These are phyloP conservation scores for Mus spretus DNA, from an alignment of 2,797 vertebrate genomes.

Conservation along the genomic window DNA sequence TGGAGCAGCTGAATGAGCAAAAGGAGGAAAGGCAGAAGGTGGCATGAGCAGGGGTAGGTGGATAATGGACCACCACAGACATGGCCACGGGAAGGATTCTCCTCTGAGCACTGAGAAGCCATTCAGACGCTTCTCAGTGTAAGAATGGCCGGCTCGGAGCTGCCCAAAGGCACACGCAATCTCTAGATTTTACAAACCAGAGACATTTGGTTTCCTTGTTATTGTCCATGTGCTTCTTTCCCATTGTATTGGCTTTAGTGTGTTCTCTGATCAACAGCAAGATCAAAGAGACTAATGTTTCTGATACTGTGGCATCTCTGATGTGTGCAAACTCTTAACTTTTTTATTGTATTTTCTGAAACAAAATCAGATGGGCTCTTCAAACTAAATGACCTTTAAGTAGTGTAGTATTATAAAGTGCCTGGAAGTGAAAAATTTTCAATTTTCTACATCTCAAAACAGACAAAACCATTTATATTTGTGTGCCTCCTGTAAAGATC, in stretches of 20 bases:
- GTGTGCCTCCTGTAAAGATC: slow-evolving; percentile 6
- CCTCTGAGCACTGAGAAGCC: neutral
- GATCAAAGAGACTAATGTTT: slow-evolving; percentile 1
- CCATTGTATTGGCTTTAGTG: neutral
- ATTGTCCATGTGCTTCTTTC: neutral
- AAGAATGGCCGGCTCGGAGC: neutral
- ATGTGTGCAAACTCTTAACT: neutral
- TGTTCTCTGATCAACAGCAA: neutral
- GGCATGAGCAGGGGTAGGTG: neutral
- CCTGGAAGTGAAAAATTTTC: neutral
- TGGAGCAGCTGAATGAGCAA: neutral
- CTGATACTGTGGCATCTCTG: neutral
- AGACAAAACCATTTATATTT: slow-evolving; percentile 28
- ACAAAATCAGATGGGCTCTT: neutral
- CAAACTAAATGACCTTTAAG: slow-evolving; percentile 46
- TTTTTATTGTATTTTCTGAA: neutral
- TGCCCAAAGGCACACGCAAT: neutral
- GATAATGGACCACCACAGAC: too few relatives aligned
- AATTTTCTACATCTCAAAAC: slow-evolving; percentile 23
- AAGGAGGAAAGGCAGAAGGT: neutral
- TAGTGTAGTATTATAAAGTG: slow-evolving; percentile 19
- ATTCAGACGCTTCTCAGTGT: neutral
- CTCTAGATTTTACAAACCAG: slow-evolving; percentile 25
- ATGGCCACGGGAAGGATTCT: neutral
- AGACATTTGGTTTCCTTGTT: slow-evolving; percentile 15